phyloP scores from a whole-genome alignment of 2,797 vertebrate genomes.

The Vultur gryphus region DNA sequence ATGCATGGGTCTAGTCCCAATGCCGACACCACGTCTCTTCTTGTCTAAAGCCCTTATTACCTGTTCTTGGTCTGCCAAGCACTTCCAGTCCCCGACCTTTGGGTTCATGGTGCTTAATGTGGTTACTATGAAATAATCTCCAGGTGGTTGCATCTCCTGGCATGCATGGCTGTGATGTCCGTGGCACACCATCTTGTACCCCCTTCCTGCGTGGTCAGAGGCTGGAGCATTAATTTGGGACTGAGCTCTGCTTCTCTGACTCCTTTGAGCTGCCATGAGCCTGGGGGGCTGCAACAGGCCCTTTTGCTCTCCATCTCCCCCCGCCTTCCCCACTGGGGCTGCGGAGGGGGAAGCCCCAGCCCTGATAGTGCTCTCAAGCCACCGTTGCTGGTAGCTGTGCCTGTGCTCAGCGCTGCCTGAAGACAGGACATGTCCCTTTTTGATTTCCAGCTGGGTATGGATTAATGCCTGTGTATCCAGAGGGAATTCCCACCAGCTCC shows the following conservation, averaged over 20 bases:
- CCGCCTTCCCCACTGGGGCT: not conserved
- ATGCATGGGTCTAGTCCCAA: too few species aligned
- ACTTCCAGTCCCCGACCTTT: not conserved
- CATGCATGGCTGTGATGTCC: fast-evolving
- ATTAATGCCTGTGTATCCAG: not conserved
- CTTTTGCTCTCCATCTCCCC: not conserved
- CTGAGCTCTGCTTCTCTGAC: not conserved
- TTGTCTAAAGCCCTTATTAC: not conserved
- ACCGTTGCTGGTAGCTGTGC: not conserved
- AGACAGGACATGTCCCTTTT: not conserved
- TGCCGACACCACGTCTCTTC: not conserved
- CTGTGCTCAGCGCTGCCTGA: fast-evolving
- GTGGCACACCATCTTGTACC: not conserved
- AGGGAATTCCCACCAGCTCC: not conserved
- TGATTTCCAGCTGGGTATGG: not conserved
- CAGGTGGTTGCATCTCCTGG: not conserved
- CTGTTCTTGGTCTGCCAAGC: not conserved
- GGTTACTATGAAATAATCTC: not conserved
- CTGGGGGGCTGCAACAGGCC: not conserved
- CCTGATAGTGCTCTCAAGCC: not conserved
- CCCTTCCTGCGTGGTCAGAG: not conserved
- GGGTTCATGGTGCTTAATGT: not conserved
- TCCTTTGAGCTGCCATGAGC: not conserved
- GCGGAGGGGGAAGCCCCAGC: not conserved
- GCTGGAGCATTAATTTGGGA: not conserved